Conservation (phyloP, 1,140 invertebrate genomes). For the Bombus soroeensis region DNA sequence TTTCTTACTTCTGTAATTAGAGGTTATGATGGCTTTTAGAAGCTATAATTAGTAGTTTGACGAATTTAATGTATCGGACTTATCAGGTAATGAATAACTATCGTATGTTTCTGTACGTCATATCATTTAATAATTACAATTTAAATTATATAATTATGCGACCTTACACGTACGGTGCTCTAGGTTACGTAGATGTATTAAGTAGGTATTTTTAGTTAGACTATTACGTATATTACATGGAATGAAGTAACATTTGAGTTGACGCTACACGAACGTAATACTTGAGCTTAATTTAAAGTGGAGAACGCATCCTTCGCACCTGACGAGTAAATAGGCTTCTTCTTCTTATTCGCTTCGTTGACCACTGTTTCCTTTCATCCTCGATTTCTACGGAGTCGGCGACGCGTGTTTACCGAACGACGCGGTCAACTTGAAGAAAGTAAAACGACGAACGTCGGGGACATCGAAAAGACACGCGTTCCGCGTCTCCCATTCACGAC, state of each 20-base stretch:
- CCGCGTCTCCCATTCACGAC: background rate
- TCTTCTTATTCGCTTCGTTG: constrained; percentile 14
- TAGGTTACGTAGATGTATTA: constrained; percentile 82
- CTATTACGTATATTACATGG: constrained; percentile 84
- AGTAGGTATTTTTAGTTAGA: constrained; percentile 81
- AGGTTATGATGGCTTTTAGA: background rate
- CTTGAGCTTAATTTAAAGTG: constrained; percentile 81
- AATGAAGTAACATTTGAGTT: constrained; percentile 83
- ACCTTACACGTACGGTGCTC: constrained; percentile 82
- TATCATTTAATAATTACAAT: constrained; percentile 84
- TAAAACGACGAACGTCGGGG: constrained; percentile 7
- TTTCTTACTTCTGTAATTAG: background rate
- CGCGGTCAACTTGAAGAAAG: constrained; percentile 21
- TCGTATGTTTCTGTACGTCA: constrained; percentile 73
- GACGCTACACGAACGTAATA: constrained; percentile 82
- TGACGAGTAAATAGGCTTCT: constrained; percentile 65
- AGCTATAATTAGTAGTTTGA: background rate
- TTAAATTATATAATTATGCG: constrained; percentile 83
- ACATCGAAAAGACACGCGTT: background rate
- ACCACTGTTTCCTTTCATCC: background rate
- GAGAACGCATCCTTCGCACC: constrained; percentile 71
- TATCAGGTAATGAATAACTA: constrained; percentile 20
- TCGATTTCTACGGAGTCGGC: background rate
- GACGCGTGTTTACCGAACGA: constrained; percentile 10
- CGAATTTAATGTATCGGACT: background rate